phyloP scores from a whole-genome alignment of 2,797 vertebrate species.

The Clarias pachynema region DNA sequence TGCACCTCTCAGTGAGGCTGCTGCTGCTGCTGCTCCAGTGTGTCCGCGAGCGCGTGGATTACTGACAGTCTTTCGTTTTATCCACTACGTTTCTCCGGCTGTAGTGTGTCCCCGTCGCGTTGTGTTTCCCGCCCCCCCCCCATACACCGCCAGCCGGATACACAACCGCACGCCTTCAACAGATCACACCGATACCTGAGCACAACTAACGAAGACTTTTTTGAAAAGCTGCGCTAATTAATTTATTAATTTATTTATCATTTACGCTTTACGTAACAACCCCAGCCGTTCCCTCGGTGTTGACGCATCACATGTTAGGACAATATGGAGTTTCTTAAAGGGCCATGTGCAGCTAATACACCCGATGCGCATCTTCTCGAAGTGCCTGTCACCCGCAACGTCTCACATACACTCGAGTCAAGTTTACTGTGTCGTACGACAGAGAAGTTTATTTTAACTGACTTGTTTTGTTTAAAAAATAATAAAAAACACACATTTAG shows the following conservation, averaged over 20 bases:
- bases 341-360: slow-evolving; percentile 68
- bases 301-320: slow-evolving; percentile 81
- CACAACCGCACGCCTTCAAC: not conserved
- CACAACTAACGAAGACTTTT: slow-evolving; percentile 43
- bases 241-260: slow-evolving; percentile 73
- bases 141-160: slow-evolving; percentile 29
- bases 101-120: not conserved
- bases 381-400: not conserved
- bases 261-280: slow-evolving; percentile 78
- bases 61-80: slow-evolving; percentile 14
- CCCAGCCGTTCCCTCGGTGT: slow-evolving; percentile 80
- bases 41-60: slow-evolving; percentile 5
- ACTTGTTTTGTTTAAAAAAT: not conserved
- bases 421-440: not conserved
- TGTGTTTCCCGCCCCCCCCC: not conserved
- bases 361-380: not conserved
- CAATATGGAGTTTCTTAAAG: slow-evolving; percentile 88
- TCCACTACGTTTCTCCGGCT: not conserved
- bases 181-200: slow-evolving; percentile 7
- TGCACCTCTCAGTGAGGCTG: not conserved
- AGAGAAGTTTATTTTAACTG: not conserved
- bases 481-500: not conserved
- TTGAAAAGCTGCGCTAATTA: slow-evolving; percentile 62
- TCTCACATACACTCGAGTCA: too few relatives aligned
- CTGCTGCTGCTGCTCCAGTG: not conserved